phyloP scores from a whole-genome alignment of 1,140 invertebrate species.

The Tetramorium parvispinum region DNA sequence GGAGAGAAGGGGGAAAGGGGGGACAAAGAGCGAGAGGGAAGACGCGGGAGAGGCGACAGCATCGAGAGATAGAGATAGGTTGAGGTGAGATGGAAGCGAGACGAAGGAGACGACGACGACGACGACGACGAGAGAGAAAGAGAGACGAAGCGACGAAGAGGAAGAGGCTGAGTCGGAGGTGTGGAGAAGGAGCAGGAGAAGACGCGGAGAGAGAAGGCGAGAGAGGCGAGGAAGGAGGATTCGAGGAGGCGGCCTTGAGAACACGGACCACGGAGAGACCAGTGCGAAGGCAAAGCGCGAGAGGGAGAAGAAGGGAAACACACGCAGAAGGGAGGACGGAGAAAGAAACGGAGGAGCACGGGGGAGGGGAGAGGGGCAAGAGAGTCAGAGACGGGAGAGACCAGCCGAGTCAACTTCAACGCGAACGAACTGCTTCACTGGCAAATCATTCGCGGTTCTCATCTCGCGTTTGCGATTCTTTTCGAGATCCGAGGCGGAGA shows the following conservation, averaged over 20 bases:
- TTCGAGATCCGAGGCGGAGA: slow-evolving; percentile 30
- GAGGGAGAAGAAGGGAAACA: slow-evolving; percentile 41
- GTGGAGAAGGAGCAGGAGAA: slow-evolving; percentile 52
- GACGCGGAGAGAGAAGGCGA: slow-evolving; percentile 55
- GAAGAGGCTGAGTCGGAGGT: slow-evolving; percentile 65
- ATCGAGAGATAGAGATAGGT: slow-evolving; percentile 58
- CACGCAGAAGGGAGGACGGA: slow-evolving; percentile 42
- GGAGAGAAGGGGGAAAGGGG: neutral
- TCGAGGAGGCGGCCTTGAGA: slow-evolving; percentile 85
- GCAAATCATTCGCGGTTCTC: slow-evolving; percentile 84
- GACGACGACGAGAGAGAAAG: neutral
- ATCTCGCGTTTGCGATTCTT: slow-evolving; percentile 75
- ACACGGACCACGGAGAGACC: slow-evolving; percentile 79
- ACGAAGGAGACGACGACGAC: slow-evolving; percentile 65
- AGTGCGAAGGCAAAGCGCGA: slow-evolving; percentile 68
- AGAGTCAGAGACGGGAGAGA: slow-evolving; percentile 70
- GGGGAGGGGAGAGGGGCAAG: slow-evolving; percentile 44
- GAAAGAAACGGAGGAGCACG: slow-evolving; percentile 45
- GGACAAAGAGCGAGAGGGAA: slow-evolving; percentile 3
- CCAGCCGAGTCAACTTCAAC: slow-evolving; percentile 81
- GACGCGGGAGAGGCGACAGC: neutral
- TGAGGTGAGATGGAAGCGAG: slow-evolving; percentile 59
- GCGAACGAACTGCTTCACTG: slow-evolving; percentile 83
- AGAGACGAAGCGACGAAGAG: slow-evolving; percentile 41
- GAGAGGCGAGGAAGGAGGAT: slow-evolving; percentile 73